Conservation (phyloP, 2,113 vertebrate genomes). For the Labeo catla region DNA sequence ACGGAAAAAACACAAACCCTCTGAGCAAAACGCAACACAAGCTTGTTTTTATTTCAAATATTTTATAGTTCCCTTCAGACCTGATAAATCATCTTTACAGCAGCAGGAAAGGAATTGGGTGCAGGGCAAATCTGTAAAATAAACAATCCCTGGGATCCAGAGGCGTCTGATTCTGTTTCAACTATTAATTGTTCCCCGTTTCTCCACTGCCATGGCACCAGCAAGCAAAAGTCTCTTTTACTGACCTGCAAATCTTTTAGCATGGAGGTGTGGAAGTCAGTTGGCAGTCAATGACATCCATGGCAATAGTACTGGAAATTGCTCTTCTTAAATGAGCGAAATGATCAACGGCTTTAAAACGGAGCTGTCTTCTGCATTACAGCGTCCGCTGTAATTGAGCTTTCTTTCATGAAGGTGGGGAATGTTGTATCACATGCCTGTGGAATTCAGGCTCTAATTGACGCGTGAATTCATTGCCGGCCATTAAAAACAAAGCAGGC, state of each 20-base stretch:
- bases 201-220: slow-evolving; percentile 33
- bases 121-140: slow-evolving; percentile 54
- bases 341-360: slow-evolving; percentile 44
- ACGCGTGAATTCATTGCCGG: slow-evolving; percentile 50
- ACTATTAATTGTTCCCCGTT: slow-evolving; percentile 52
- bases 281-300: slow-evolving; percentile 53
- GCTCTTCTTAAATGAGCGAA: slow-evolving; percentile 45
- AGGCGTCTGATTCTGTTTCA: slow-evolving; percentile 39
- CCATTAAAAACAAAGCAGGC: slow-evolving; percentile 60
- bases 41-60: slow-evolving; percentile 52
- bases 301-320: slow-evolving; percentile 45
- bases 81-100: slow-evolving; percentile 61
- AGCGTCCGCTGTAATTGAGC: slow-evolving; percentile 36
- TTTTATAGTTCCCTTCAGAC: slow-evolving; percentile 59
- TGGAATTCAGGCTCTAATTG: slow-evolving; percentile 60
- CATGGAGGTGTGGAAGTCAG: slow-evolving; percentile 48
- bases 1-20: not conserved
- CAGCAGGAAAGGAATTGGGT: slow-evolving; percentile 42
- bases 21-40: slow-evolving; percentile 10
- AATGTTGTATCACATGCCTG: slow-evolving; percentile 57
- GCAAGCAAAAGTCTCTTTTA: slow-evolving; percentile 38
- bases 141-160: slow-evolving; percentile 53
- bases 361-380: slow-evolving; percentile 46
- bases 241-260: slow-evolving; percentile 54
- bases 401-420: slow-evolving; percentile 59